Evolutionary conservation across 2,113 vertebrate genomes (phyloP), one percentile per base, ranked within the genome.

Genomic region (Ciconia stormi): DNA sequence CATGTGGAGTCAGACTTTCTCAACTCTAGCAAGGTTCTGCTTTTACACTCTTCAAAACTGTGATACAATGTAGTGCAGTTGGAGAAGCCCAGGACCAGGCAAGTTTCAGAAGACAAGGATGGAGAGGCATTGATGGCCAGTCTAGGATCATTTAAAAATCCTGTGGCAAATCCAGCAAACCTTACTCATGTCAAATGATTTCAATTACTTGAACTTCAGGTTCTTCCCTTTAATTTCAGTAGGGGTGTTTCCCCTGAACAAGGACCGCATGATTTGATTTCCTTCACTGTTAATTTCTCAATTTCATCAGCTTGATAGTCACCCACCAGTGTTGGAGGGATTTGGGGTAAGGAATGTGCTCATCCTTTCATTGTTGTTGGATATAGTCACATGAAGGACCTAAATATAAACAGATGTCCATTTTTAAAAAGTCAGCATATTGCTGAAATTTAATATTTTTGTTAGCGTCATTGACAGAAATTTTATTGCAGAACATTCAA

Each of bases 361-460:
- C 82, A 50, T 88, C 70, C 59, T 70, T 88, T 92, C 26, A 6
- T 93, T 95, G 87, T 88, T 81, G 49, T 94, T 95, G 78, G 71
- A 67, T 62, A 36, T 44, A 90, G 36, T 97, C 85, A 42, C 56
- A 76, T 47, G 82, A 92, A 53, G 65, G 81, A 59, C 40, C 94
- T 97, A 97, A 98, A 97, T 94, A 69, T 96, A 97, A 97, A 96
- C 96, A 98, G 95, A 98, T 97, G 97, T 93, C 61, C 4, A 3
- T 90, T 91, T 93, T 90, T 58, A 7, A 92, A 58, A 94, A 95
- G 76, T 91, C 93, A 89, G 93, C 92, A 84, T 81, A 52, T 67
- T 84, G 85, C 69, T 89, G 77, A 77, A 87, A 78, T 87, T 6
- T 84, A 97, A 94, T 96, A 70, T 83, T 86, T 93, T 86, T 84